Evolutionary conservation across 2,888 invertebrate species (phyloP).

Genomic region (Euplagia quadripunctaria): DNA sequence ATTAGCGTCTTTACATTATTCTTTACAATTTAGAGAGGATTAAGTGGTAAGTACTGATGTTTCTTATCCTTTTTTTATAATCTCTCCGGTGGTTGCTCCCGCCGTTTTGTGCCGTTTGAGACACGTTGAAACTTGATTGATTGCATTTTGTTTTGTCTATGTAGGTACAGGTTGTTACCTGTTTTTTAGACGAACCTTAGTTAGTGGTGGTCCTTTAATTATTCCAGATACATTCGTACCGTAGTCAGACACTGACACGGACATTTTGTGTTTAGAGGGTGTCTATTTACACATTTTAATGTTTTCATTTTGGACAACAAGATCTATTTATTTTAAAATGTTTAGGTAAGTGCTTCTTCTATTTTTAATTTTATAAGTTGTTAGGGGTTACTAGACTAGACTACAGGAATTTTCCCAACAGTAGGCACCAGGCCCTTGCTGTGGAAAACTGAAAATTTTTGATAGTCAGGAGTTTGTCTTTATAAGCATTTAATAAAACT

Average conservation of each 20-base stretch:
- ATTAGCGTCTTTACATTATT: neutral
- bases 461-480: neutral
- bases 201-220: conserved; percentile 2
- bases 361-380: neutral
- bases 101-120: conserved; percentile 8
- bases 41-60: too few relatives aligned
- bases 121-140: conserved; percentile 36
- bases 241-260: conserved; percentile 11
- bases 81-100: too few relatives aligned
- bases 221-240: conserved; percentile 15
- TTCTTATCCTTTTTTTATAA: too few relatives aligned
- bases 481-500: neutral
- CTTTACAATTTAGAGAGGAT: too few relatives aligned
- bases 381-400: neutral
- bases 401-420: neutral
- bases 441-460: too few relatives aligned
- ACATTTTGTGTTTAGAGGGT: neutral
- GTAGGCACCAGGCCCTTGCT: too few relatives aligned
- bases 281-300: neutral
- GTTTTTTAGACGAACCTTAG: conserved; percentile 21
- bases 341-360: conserved; percentile 26
- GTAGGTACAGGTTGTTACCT: conserved; percentile 26
- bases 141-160: conserved; percentile 19
- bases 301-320: neutral
- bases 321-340: conserved; percentile 23